Evolutionary conservation across 2,113 vertebrate genomes (phyloP).

Genomic region (Dissostichus mawsoni): DNA sequence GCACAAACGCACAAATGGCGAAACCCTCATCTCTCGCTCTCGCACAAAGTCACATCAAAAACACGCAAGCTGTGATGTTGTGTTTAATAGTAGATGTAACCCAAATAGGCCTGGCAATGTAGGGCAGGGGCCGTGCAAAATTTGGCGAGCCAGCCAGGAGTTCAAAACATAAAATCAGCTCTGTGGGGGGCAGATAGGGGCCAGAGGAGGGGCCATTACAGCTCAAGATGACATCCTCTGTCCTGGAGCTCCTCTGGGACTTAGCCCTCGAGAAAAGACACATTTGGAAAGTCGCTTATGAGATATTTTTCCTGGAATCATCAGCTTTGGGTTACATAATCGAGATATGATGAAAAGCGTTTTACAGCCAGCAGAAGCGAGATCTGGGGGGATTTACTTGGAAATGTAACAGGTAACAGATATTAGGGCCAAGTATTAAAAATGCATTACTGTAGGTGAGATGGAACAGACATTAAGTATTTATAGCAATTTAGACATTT

Average conservation of each 20-base stretch:
- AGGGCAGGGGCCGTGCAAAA: constrained; percentile 43
- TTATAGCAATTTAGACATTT: constrained; percentile 60
- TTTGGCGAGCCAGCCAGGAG: constrained; percentile 41
- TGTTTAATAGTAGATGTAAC: constrained; percentile 49
- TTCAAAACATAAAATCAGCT: constrained; percentile 61
- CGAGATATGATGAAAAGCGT: constrained; percentile 50
- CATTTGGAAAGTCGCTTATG: constrained; percentile 68
- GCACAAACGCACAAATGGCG: constrained; percentile 40
- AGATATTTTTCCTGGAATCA: constrained; percentile 65
- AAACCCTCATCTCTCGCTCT: constrained; percentile 15
- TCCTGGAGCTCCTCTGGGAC: constrained; percentile 55
- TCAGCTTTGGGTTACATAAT: constrained; percentile 71
- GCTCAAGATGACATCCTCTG: constrained; percentile 62
- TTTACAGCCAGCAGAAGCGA: constrained; percentile 34
- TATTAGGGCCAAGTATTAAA: constrained; percentile 69
- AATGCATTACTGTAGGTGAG: constrained; percentile 58
- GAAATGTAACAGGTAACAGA: constrained; percentile 64
- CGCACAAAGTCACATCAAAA: constrained; percentile 27
- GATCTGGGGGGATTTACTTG: constrained; percentile 59
- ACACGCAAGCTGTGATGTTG: constrained; percentile 39
- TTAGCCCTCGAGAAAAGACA: constrained; percentile 55
- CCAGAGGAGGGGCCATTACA: constrained; percentile 36
- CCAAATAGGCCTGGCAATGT: constrained; percentile 53
- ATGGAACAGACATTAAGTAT: constrained; percentile 42
- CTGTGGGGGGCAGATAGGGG: constrained; percentile 47